These are phyloP conservation scores for Suillia variegata DNA, from an alignment of 2,888 invertebrate species.

Conservation along the genomic window DNA sequence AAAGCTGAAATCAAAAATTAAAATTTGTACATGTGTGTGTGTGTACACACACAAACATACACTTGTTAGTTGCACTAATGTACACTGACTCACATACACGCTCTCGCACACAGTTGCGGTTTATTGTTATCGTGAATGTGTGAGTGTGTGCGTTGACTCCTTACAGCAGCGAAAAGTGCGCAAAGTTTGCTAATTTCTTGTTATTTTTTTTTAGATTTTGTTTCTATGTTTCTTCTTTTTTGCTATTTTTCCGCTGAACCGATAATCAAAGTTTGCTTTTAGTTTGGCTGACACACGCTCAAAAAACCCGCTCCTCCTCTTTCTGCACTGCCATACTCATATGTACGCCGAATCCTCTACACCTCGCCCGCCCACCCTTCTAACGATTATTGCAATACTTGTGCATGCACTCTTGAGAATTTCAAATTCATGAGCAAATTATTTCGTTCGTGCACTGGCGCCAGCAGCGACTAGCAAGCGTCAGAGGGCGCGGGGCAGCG, in stretches of 20 bases:
- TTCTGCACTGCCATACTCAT: no score
- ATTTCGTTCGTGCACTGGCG: background rate
- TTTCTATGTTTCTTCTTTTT: background rate
- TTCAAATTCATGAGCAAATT: background rate
- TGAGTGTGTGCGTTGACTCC: background rate
- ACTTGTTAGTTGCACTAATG: background rate
- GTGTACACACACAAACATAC: no score
- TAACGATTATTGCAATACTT: background rate
- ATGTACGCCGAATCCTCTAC: background rate
- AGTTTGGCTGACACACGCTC: background rate
- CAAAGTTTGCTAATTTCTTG: background rate
- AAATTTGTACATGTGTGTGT: no score
- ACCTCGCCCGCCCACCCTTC: background rate
- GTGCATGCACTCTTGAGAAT: background rate
- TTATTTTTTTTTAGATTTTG: background rate
- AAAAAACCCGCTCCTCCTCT: no score
- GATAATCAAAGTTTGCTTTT: conserved; percentile 3
- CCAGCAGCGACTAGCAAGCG: background rate
- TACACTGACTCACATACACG: background rate
- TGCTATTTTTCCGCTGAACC: background rate
- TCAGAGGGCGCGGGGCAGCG: background rate
- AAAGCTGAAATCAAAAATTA: no score
- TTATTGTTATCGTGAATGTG: background rate
- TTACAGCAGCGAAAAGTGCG: background rate
- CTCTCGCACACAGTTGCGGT: background rate